Evolutionary conservation across 2,888 invertebrate genomes (phyloP).

Genomic region (Cataglyphis rosenhaueri): DNA sequence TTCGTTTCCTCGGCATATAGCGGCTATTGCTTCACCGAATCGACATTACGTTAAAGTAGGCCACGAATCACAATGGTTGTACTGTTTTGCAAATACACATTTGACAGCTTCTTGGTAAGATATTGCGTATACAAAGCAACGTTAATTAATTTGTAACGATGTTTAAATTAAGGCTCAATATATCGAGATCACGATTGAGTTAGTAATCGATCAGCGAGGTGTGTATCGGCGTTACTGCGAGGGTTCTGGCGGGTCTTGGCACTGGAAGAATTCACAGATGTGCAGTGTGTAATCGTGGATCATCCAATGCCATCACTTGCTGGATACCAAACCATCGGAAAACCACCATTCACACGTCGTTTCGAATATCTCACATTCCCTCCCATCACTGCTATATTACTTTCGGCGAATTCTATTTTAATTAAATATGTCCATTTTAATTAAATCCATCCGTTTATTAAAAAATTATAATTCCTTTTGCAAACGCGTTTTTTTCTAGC

Average conservation of each 20-base stretch:
- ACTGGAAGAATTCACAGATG: conserved; percentile 86
- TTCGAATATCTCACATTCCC: too few species aligned
- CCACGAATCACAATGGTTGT: background rate
- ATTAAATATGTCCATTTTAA: background rate
- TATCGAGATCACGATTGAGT: background rate
- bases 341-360: conserved; percentile 34
- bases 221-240: conserved; percentile 53
- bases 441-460: background rate
- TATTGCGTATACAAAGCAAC: background rate
- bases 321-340: conserved; percentile 80
- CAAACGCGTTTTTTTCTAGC: background rate
- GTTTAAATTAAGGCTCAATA: background rate
- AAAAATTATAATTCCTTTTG: conserved; percentile 7
- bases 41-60: conserved; percentile 14
- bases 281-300: conserved; percentile 85
- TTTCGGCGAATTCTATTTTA: background rate
- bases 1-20: conserved; percentile 5
- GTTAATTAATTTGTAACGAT: conserved; percentile 7
- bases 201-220: conserved; percentile 38
- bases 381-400: background rate
- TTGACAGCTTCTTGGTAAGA: background rate
- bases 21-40: conserved; percentile 1
- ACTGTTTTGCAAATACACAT: conserved; percentile 9
- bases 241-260: conserved; percentile 85
- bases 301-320: conserved; percentile 86